A percentile compares a stretch with the other conserved stretches of the same genome.
Evolutionary conservation across 1,140 invertebrate genomes (phyloP).

Genomic region (Asbolus verrucosus): DNA sequence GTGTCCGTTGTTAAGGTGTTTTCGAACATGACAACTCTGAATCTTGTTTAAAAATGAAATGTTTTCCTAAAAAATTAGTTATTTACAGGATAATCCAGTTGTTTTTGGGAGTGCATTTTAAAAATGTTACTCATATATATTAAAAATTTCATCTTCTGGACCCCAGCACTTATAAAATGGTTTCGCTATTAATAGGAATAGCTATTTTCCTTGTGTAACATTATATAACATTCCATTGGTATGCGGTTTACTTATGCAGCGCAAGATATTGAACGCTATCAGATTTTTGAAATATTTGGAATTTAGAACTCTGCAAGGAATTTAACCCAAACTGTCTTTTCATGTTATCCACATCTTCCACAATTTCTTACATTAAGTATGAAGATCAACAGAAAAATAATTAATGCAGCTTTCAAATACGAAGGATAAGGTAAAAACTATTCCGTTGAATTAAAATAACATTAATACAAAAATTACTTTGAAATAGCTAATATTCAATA

Average conservation of each 20-base stretch:
- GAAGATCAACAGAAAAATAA: no score
- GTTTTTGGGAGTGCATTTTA: no score
- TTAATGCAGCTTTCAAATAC: no score
- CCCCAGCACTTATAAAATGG: constrained; percentile 15
- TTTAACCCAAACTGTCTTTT: constrained; percentile 11
- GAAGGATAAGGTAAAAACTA: no score
- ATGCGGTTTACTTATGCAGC: constrained; percentile 30
- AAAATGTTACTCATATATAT: constrained; percentile 13
- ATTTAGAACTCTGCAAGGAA: constrained; percentile 31
- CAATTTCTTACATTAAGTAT: constrained; percentile 22
- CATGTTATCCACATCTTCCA: not conserved
- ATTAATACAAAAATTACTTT: constrained; percentile 18
- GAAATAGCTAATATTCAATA: no score
- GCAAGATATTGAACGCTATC: constrained; percentile 27
- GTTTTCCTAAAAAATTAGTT: no score
- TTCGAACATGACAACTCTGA: no score
- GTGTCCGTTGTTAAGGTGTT: no score
- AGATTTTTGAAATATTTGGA: constrained; percentile 33
- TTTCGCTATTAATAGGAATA: constrained; percentile 11
- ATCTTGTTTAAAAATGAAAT: no score
- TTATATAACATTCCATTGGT: constrained; percentile 21
- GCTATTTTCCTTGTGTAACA: constrained; percentile 26
- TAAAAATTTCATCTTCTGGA: constrained; percentile 14
- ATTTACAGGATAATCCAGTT: no score
- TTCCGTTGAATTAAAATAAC: constrained; percentile 20